Base-by-base conservation (phyloP, 2,113 vertebrate genomes). In the Formicarius rufipectus region DNA sequence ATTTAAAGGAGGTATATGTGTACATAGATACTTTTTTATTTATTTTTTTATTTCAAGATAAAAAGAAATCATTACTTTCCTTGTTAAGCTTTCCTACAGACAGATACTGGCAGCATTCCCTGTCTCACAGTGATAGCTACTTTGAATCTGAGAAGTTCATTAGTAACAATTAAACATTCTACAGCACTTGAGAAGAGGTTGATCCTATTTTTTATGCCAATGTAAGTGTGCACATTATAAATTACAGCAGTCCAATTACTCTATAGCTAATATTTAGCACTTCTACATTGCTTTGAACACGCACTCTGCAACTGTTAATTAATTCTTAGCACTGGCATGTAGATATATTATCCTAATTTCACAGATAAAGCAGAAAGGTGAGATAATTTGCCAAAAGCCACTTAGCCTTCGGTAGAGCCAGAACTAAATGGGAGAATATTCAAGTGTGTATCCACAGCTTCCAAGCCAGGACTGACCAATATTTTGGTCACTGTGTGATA, bases 91-190 rank as follows among this genome's bases (percentile, higher is more conserved):
- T 92, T 78, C 39, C 63, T 66, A 31, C 44, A 79, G 74, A 72
- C 52, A 81, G 37, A 62, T 79, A 60, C 74, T 95, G 85, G 90
- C 92, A 95, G 44, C 82, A 90, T 89, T 96, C 87, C 89, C 91
- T 89, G 76, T 79, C 58, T 81, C 76, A 73, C 15, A 7, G 40
- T 24, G 53, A 83, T 56, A 96, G 28, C 79, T 90, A 62, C 69
- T 90, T 89, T 55, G 64, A 90, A 44, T 44, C 89, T 78, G 83
- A 87, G 52, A 90, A 95, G 53, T 94, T 92, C 86, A 89, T 96
- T 92, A 92, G 56, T 42, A 96, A 92, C 49, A 76, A 93, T 94
- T 93, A 94, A 78, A 95, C 72, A 87, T 90, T 78, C 76, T 90
- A 75, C 76, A 93, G 85, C 82, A 64, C 92, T 89, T 87, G 66